Percentiles rank a stretch among this genome's conserved stretches.
Evolutionary conservation across 2,797 vertebrate species (phyloP).

Genomic region (Alauda arvensis): DNA sequence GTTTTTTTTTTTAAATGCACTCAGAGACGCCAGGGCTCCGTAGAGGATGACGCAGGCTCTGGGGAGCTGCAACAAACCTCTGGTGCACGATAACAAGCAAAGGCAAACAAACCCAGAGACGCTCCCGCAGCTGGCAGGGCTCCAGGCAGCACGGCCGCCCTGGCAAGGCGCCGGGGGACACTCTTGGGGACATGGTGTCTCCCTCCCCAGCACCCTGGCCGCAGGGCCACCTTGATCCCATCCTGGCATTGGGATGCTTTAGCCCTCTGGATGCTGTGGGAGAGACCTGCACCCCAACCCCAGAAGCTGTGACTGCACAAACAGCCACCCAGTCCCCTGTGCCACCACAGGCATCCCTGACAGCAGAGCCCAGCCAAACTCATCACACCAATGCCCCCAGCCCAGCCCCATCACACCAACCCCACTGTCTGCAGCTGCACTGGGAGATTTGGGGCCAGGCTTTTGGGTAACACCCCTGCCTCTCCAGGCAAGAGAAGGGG

Average conservation of each 20-base stretch:
- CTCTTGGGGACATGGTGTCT: neutral
- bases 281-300: neutral
- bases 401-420: neutral
- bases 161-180: neutral
- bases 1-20: neutral
- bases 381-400: neutral
- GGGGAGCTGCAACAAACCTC: conserved; percentile 17
- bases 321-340: fast-evolving
- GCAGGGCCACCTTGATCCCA: neutral
- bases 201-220: neutral
- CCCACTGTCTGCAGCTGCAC: neutral
- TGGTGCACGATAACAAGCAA: conserved; percentile 14
- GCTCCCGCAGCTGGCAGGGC: conserved; percentile 23
- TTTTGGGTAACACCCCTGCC: neutral
- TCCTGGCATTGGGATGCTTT: neutral
- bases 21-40: neutral
- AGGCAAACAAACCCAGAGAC: conserved; percentile 53
- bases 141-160: neutral
- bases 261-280: neutral
- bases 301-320: neutral
- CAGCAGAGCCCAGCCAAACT: neutral
- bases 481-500: neutral
- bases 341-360: neutral
- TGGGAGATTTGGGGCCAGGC: neutral
- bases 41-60: conserved; percentile 38